Conservation (phyloP, 1,140 invertebrate genomes). For the Ruditapes philippinarum region DNA sequence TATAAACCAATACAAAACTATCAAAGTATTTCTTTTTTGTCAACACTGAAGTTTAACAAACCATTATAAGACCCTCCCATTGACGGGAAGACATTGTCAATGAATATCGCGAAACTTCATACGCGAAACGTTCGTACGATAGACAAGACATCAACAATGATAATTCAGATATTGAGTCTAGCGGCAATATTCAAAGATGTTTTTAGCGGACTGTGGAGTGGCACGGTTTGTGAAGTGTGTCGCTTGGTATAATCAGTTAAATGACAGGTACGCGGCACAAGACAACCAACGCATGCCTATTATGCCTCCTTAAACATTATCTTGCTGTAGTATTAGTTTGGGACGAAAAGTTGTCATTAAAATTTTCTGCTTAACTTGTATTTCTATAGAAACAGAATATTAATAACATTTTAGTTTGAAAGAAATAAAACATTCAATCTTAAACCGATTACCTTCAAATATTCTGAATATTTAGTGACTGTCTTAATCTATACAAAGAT, state of each 20-base stretch:
- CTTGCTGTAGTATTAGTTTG: not conserved
- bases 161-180: constrained; percentile 28
- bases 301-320: not conserved
- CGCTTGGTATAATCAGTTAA: not conserved
- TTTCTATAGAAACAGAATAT: too few relatives aligned
- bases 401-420: too few relatives aligned
- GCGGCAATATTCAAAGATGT: constrained; percentile 18
- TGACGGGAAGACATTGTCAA: not conserved
- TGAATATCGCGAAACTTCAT: constrained; percentile 26
- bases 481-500: too few relatives aligned
- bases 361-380: not conserved
- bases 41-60: constrained; percentile 9
- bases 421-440: too few relatives aligned
- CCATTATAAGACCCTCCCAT: constrained; percentile 14
- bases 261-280: constrained; percentile 11
- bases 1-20: constrained; percentile 42
- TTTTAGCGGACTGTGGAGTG: not conserved
- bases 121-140: too few relatives aligned
- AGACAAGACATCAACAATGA: constrained; percentile 25
- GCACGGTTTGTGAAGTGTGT: constrained; percentile 18
- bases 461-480: too few relatives aligned
- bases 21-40: constrained; percentile 42
- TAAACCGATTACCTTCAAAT: too few relatives aligned
- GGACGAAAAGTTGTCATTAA: not conserved
- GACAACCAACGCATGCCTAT: not conserved